These are phyloP conservation scores for Litoditis marina DNA, from an alignment of 2,888 invertebrate species.

Conservation along the genomic window DNA sequence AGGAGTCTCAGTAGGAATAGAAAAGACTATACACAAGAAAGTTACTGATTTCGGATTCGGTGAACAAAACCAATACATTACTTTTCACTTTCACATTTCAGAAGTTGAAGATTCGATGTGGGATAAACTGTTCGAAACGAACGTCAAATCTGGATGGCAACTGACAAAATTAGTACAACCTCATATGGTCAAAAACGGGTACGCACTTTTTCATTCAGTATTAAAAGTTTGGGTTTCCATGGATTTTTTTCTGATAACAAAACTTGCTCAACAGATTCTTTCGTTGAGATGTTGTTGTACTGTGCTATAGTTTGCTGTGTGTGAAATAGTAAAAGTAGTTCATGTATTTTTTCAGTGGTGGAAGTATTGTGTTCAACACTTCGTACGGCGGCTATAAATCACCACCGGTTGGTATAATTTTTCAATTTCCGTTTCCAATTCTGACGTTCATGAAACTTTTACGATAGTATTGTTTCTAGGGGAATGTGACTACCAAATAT, in stretches of 20 bases:
- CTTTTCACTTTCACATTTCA: neutral
- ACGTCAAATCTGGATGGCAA: conserved; percentile 84
- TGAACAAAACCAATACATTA: too few relatives aligned
- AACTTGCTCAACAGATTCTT: too few relatives aligned
- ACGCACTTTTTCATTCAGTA: conserved; percentile 17
- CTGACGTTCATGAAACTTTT: too few relatives aligned
- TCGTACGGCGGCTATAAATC: conserved; percentile 53
- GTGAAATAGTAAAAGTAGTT: neutral
- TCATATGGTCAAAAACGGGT: conserved; percentile 72
- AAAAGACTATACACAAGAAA: too few relatives aligned
- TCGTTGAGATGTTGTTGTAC: too few relatives aligned
- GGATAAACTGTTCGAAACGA: conserved; percentile 90
- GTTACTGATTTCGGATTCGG: neutral
- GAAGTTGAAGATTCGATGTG: conserved; percentile 73
- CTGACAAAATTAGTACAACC: conserved; percentile 84
- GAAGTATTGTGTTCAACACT: conserved; percentile 55
- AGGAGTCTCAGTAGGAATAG: too few relatives aligned
- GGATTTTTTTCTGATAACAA: too few relatives aligned
- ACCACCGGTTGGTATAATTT: conserved; percentile 78
- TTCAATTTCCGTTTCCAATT: too few relatives aligned
- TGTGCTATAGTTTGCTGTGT: neutral
- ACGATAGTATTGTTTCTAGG: too few relatives aligned
- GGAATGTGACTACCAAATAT: too few relatives aligned
- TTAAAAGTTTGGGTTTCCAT: neutral
- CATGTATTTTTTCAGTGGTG: conserved; percentile 28